Evolutionary conservation across 2,797 vertebrate species (phyloP).

Genomic region (Oceanodroma leucorhoa): DNA sequence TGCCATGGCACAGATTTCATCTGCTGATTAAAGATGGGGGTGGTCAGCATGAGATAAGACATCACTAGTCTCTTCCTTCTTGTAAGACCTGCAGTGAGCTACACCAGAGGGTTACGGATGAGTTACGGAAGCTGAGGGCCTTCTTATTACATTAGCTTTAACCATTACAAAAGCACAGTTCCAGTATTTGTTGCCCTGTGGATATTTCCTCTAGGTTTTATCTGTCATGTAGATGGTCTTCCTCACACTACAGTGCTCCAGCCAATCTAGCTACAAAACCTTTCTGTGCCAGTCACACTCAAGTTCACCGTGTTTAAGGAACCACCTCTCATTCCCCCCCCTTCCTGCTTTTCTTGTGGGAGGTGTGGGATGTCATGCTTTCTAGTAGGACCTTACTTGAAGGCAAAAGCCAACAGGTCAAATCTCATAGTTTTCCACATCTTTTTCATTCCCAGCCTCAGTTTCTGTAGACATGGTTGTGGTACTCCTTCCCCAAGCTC

Average conservation of each 20-base stretch:
- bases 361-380: accelerated
- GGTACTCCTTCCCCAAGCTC: neutral
- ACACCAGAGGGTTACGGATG: neutral
- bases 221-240: neutral
- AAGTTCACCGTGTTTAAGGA: neutral
- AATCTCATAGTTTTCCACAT: neutral
- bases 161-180: neutral
- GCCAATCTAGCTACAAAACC: neutral
- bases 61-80: neutral
- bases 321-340: neutral
- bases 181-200: neutral
- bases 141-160: neutral
- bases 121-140: neutral
- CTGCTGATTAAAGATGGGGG: neutral
- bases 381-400: neutral
- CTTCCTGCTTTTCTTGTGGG: accelerated
- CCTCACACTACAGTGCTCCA: neutral
- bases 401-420: neutral
- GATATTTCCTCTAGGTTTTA: neutral
- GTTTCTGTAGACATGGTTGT: neutral
- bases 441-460: neutral
- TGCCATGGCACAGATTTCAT: slow-evolving; percentile 10
- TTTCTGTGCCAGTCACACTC: neutral
- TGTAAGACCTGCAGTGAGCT: neutral
- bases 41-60: neutral